Base-by-base conservation (phyloP, 2,888 invertebrate genomes). In the Conus canariensis region DNA sequence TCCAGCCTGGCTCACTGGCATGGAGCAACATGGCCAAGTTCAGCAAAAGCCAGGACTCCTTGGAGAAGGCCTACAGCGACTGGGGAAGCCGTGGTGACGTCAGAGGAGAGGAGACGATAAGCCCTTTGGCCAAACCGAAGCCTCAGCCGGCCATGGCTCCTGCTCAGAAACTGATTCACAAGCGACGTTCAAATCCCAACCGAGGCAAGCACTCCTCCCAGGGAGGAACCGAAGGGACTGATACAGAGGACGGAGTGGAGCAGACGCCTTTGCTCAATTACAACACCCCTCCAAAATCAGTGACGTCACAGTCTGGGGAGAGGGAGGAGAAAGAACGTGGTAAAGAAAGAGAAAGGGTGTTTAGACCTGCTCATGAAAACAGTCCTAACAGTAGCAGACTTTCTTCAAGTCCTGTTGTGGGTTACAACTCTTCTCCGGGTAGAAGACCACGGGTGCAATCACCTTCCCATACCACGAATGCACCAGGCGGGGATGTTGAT, bases 11-110 rank as follows among this genome's bases (percentile, higher is more conserved):
- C 19, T 88, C 91, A 45, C 90, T 92, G 56, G 91, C 83, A 10
- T 92, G 91, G 92, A 92, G 90, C 56, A 67, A 85, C 70, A 25
- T 77, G 74, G 85, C 89, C 85, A 90, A 89, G 67, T 91, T 92
- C 89, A 90, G 82, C 60, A 88, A 90, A 82, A 92, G 92, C 82
- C 90, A 90, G 77, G 92, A 91, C 45, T 92, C 92, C 8, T 83
- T 92, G 25, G 92, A 92, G 56, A 92, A 92, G 87, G 92, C 90
- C 1, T 25, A 86, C 85, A 89, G 89, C 22, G 89, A 89, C 30
- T 89, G 85, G 85, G 89, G 89, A 59, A 89, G 89, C 58, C 85
- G 85, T 12, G 85, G 89, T 2, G 89, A 89, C 14, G 74, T 89
- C 19, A 22, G 89, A 70, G 82, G 60, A n/a, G 89, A 74, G 4